Base-by-base conservation (phyloP, 2,888 invertebrate genomes). In the Pediacus dermestoides region DNA sequence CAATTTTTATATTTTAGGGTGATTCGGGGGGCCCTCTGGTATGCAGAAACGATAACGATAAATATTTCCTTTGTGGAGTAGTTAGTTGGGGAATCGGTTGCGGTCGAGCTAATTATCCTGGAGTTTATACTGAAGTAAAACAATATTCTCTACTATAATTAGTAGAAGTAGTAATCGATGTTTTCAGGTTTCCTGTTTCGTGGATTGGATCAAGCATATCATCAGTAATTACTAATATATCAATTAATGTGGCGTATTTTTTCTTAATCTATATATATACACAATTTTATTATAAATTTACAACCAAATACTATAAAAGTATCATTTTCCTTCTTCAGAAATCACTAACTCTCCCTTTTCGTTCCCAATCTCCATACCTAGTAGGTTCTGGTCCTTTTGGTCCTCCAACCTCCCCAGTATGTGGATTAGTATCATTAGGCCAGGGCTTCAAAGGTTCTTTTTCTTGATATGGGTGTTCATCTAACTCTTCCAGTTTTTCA, bases 311-410 rank as follows among this genome's bases (percentile, higher is more conserved):
- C n/a, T n/a, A n/a, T n/a, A n/a, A n/a, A n/a, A n/a, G n/a, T n/a
- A n/a, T n/a, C n/a, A n/a, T n/a, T n/a, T n/a, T n/a, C n/a, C n/a
- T n/a, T n/a, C n/a, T n/a, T n/a, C n/a, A 58, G 42, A 99, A 99
- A 74, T 99, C 99, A 1, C 89, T 78, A 22, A 93, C 93, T 63
- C 97, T 76, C 42, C 99, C 99, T 65, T 99, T 99, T 51, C 97
- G 78, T 67, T 99, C 99, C 99, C 99, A 99, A 71, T 99, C 99
- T 1, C 99, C 99, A 72, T 92, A 99, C 53, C 99, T 78, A 7
- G 99, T 99, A 4, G 99, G 99, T 74, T 99, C 99, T 1, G 96
- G 99, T 3, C 99, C 99, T 55, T 80, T 75, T 0, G 97, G 97
- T 0, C 97, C 97, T 21, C 92, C 92, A 39, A 91, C 73, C 77